phyloP scores from a whole-genome alignment of 1,140 invertebrate genomes.

The Drosophila lowei region DNA sequence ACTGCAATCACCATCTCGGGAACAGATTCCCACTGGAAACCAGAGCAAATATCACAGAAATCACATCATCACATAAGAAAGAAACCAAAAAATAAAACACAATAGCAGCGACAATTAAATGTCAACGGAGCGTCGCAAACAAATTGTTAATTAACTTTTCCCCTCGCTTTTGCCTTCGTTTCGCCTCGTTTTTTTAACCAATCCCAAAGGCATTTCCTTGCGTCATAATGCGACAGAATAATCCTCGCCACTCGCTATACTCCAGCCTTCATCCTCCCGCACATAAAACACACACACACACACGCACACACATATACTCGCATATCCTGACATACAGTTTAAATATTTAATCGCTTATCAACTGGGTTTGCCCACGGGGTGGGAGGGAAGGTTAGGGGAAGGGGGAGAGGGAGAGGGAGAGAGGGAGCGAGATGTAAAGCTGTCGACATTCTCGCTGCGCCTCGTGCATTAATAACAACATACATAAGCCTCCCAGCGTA shows the following conservation, averaged over 20 bases:
- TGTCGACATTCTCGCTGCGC: slow-evolving; percentile 10
- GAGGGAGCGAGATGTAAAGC: slow-evolving; percentile 2
- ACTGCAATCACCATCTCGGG: too few relatives aligned
- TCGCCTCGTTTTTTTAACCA: slow-evolving; percentile 14
- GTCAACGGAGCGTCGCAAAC: slow-evolving; percentile 35
- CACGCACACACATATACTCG: neutral
- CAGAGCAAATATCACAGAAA: slow-evolving; percentile 34
- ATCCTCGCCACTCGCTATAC: slow-evolving; percentile 1
- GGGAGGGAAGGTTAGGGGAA: too few relatives aligned
- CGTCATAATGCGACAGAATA: slow-evolving; percentile 56
- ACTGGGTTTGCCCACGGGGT: slow-evolving; percentile 32
- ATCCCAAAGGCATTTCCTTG: slow-evolving; percentile 50
- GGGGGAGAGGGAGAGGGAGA: too few relatives aligned
- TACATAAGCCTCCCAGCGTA: slow-evolving; percentile 8
- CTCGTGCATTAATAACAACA: slow-evolving; percentile 38
- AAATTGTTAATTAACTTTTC: slow-evolving; percentile 55
- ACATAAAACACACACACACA: slow-evolving; percentile 11
- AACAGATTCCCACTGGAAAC: slow-evolving; percentile 11
- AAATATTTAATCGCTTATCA: slow-evolving; percentile 60
- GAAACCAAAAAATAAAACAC: neutral
- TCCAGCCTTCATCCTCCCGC: slow-evolving; percentile 25
- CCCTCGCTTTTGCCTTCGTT: slow-evolving; percentile 1
- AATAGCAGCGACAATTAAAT: slow-evolving; percentile 39
- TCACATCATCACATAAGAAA: slow-evolving; percentile 32
- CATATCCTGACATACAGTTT: slow-evolving; percentile 43